These are phyloP conservation scores for Melanotaenia boesemani DNA, from an alignment of 2,797 vertebrate species.

Conservation along the genomic window DNA sequence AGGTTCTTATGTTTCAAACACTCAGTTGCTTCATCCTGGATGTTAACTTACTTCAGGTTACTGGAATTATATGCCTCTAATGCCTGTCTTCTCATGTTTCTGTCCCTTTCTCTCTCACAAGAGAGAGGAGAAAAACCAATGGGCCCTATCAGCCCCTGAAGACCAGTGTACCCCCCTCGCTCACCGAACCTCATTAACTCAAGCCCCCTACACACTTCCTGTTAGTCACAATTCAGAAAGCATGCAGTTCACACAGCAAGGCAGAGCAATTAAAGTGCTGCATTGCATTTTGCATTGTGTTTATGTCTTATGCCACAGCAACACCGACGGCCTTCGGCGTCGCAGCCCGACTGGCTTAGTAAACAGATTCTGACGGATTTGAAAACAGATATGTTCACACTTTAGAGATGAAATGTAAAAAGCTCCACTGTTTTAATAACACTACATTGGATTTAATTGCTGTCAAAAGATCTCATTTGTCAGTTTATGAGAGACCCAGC, in stretches of 20 bases:
- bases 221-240: constrained; percentile 82
- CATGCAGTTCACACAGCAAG: constrained; percentile 61
- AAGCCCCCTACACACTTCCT: constrained; percentile 64
- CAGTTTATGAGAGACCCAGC: constrained; percentile 26
- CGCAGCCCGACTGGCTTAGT: neutral
- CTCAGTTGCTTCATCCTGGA: neutral
- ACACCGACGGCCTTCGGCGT: constrained; percentile 9
- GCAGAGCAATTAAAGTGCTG: constrained; percentile 60
- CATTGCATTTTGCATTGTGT: constrained; percentile 58
- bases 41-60: neutral
- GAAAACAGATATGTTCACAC: constrained; percentile 28
- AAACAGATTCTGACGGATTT: neutral
- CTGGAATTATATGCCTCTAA: neutral
- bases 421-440: constrained; percentile 15
- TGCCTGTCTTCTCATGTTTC: neutral
- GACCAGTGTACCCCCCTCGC: constrained; percentile 52
- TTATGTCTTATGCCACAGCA: constrained; percentile 28
- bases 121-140: constrained; percentile 66
- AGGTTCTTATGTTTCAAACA: neutral
- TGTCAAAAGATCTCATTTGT: constrained; percentile 53
- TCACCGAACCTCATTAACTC: constrained; percentile 75
- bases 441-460: constrained; percentile 46
- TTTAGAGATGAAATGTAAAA: constrained; percentile 18
- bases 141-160: constrained; percentile 71
- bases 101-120: constrained; percentile 30